A percentile compares a stretch with the other conserved stretches of the same genome.
phyloP scores from a whole-genome alignment of 2,888 invertebrate species.

The Dolomedes plantarius region DNA sequence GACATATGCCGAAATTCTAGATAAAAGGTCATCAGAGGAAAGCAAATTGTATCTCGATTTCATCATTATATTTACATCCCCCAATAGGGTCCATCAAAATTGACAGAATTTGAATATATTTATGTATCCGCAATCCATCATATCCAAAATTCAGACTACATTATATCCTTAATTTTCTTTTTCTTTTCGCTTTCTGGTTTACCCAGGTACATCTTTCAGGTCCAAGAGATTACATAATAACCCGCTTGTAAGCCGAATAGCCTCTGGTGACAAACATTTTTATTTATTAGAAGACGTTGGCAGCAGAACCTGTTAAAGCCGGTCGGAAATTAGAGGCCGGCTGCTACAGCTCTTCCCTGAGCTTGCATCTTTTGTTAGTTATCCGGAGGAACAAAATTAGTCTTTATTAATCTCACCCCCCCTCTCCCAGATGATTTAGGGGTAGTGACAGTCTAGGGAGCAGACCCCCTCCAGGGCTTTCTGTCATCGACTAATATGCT shows the following conservation, averaged over 20 bases:
- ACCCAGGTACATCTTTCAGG: conserved; percentile 6
- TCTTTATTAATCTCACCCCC: conserved; percentile 61
- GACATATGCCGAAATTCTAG: background rate
- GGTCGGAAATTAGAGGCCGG: conserved; percentile 55
- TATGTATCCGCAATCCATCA: background rate
- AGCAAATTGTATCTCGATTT: background rate
- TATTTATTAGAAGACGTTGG: conserved; percentile 54
- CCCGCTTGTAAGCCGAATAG: conserved; percentile 45
- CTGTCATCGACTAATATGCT: conserved; percentile 54
- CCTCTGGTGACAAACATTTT: conserved; percentile 65
- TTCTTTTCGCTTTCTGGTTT: background rate
- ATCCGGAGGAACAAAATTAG: conserved; percentile 54
- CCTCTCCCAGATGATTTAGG: conserved; percentile 11
- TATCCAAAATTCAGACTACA: background rate
- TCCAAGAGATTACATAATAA: conserved; percentile 53
- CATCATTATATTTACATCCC: background rate
- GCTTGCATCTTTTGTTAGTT: conserved; percentile 58
- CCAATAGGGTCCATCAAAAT: background rate
- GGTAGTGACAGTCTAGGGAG: conserved; percentile 55
- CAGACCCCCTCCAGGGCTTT: conserved; percentile 4
- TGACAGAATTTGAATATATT: background rate
- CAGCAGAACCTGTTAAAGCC: conserved; percentile 39
- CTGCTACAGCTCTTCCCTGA: conserved; percentile 3
- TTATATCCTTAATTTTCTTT: background rate
- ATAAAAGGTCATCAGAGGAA: background rate